Evolutionary conservation across 2,888 invertebrate species (phyloP).

Genomic region (Microdon myrmicae): DNA sequence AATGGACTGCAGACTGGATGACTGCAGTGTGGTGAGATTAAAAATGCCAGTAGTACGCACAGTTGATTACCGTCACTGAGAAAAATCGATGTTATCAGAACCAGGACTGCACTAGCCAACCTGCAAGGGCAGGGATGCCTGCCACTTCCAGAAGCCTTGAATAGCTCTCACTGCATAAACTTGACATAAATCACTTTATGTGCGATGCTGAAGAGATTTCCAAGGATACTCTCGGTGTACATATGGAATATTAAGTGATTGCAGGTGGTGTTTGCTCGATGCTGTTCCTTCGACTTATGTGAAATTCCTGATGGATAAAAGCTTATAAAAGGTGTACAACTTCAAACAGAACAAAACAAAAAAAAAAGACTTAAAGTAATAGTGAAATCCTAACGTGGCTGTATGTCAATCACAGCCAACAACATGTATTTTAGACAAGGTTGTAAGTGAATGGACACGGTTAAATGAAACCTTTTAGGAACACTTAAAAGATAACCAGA

Average conservation of each 20-base stretch:
- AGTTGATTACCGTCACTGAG: slow-evolving; percentile 26
- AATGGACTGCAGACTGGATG: background rate
- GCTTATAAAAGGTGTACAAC: no score
- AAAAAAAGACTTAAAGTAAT: no score
- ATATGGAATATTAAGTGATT: slow-evolving; percentile 29
- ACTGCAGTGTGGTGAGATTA: slow-evolving; percentile 9
- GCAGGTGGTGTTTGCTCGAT: no score
- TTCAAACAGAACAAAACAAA: no score
- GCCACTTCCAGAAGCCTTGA: background rate
- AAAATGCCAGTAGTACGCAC: slow-evolving; percentile 27
- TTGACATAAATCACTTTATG: slow-evolving; percentile 23
- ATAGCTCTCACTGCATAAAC: slow-evolving; percentile 12
- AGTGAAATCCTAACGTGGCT: no score
- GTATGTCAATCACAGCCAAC: no score
- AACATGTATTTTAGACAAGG: no score
- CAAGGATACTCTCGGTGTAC: background rate
- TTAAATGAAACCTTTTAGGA: no score
- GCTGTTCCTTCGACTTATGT: no score
- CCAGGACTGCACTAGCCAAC: slow-evolving; percentile 13
- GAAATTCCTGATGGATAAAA: no score
- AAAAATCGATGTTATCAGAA: slow-evolving; percentile 19
- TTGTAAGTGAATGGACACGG: no score
- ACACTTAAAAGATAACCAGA: no score
- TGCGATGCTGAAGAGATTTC: slow-evolving; percentile 5
- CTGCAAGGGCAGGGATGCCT: slow-evolving; percentile 18